These are phyloP conservation scores for Zaprionus davidi DNA, from an alignment of 1,140 invertebrate species.

Conservation along the genomic window DNA sequence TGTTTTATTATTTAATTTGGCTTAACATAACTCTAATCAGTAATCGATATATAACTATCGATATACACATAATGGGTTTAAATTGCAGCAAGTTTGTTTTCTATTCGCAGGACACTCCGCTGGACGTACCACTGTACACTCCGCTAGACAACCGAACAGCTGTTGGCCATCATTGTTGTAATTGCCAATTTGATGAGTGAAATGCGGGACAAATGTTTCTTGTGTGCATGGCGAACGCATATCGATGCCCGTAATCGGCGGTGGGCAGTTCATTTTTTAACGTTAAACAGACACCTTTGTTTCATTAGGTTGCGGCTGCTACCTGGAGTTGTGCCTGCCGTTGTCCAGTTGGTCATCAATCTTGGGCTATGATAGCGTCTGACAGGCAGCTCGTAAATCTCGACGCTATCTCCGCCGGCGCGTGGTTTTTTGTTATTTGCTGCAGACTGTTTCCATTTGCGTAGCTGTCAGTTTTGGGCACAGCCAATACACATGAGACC, in stretches of 20 bases:
- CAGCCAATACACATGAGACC: slow-evolving; percentile 65
- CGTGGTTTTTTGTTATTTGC: slow-evolving; percentile 19
- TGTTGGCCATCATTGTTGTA: neutral
- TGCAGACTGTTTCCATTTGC: slow-evolving; percentile 63
- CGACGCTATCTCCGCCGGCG: slow-evolving; percentile 58
- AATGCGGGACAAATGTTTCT: neutral
- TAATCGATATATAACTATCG: too few relatives aligned
- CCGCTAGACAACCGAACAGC: neutral
- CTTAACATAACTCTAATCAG: too few relatives aligned
- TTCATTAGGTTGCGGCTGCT: slow-evolving; percentile 20
- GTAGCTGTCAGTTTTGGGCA: slow-evolving; percentile 62
- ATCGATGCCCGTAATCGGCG: slow-evolving; percentile 26
- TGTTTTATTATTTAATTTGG: too few relatives aligned
- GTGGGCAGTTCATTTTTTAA: slow-evolving; percentile 2
- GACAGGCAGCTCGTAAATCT: slow-evolving; percentile 79
- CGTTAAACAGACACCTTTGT: slow-evolving; percentile 49
- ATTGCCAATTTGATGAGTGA: neutral
- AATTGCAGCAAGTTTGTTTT: neutral
- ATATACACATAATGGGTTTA: too few relatives aligned
- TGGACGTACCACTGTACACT: neutral
- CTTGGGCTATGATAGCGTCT: slow-evolving; percentile 74
- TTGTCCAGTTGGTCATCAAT: slow-evolving; percentile 63
- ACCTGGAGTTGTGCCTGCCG: slow-evolving; percentile 52
- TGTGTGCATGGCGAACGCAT: neutral
- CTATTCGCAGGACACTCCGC: neutral